Evolutionary conservation across 35 echinoderm and acorn worm species (phyloP), one percentile per base, ranked within the genome.

Genomic region (Anneissia japonica): DNA sequence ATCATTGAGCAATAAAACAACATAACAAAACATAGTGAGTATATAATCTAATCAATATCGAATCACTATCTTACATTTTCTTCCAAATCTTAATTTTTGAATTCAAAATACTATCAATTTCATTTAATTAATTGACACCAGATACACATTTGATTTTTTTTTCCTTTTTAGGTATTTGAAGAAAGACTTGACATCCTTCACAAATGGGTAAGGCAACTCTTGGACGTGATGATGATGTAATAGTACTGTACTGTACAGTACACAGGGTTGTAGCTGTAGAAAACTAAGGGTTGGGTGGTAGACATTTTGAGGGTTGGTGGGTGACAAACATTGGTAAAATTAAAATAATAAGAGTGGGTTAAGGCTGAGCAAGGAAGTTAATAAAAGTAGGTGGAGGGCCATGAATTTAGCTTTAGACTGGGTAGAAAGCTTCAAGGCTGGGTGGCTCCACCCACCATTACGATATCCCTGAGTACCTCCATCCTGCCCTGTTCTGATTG

Each of bases 181-280:
- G 93, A 96, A 89, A 91, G 93, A 84, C 75, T 87, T 83, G 87
- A 84, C 41, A 36, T 96, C 19, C 36, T 96, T 32, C 86, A 89
- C 41, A 96, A 96, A 89, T 96, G 93, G 93, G 93, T 96, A 86
- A 91, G 88, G 16, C n/a, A 30, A 28, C 36, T 35, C 10, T 78
- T 7, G 14, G n/a, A 26, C 30, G 32, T 38, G 37, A 82, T 38
- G 32, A 7, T 39, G 17, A 31, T 82, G 80, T 16, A 38, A 37
- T 39, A 17, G 14, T 38, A 19, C 23, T 82, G 17, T 74, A 84
- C 10, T 3, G 9, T 7, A 84, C 14, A 82, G 26, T 10, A 0
- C 41, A 38, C n/a, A 38, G 35, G 32, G 0, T 37, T 26, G 0
- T 14, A 12, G 9, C 28, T 19, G 37, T 39, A 14, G 0, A 11